Conservation (phyloP, 1,140 invertebrate species). For the Mamestra configurata region DNA sequence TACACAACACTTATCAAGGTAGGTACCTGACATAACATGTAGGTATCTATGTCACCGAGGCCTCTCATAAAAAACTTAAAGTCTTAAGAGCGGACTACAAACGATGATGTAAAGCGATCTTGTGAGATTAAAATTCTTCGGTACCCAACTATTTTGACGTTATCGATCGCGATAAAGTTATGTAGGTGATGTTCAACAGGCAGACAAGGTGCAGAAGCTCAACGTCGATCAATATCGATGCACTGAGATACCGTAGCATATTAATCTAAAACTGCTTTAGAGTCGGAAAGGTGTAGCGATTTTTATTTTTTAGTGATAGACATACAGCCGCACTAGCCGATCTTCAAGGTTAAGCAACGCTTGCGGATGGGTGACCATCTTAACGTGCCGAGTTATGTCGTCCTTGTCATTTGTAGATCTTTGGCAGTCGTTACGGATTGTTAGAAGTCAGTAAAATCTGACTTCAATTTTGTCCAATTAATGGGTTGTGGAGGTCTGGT, state of each 20-base stretch:
- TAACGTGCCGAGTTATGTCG: too few species aligned
- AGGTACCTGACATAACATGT: not conserved
- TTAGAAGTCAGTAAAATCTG: too few species aligned
- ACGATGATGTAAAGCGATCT: constrained; percentile 31
- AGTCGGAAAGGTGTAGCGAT: not conserved
- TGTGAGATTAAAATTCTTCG: constrained; percentile 47
- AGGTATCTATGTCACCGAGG: constrained; percentile 8
- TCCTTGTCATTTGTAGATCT: too few species aligned
- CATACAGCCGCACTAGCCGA: too few species aligned
- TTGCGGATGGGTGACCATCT: too few species aligned
- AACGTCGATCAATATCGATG: not conserved
- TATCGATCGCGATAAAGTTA: constrained; percentile 40
- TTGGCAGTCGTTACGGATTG: too few species aligned
- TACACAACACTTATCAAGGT: constrained; percentile 6
- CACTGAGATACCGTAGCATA: too few species aligned
- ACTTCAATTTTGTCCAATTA: too few species aligned
- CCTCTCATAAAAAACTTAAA: constrained; percentile 20
- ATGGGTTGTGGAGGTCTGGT: too few species aligned
- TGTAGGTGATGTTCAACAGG: constrained; percentile 3
- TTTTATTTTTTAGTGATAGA: not conserved
- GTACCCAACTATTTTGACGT: constrained; percentile 36
- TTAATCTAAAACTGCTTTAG: too few species aligned
- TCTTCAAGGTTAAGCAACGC: too few species aligned
- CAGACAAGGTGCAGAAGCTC: not conserved
- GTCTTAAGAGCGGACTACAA: constrained; percentile 6